Percentiles rank a stretch among this genome's conserved stretches.
Evolutionary conservation across 2,888 invertebrate genomes (phyloP).

Genomic region (Eupithecia pulchellata): DNA sequence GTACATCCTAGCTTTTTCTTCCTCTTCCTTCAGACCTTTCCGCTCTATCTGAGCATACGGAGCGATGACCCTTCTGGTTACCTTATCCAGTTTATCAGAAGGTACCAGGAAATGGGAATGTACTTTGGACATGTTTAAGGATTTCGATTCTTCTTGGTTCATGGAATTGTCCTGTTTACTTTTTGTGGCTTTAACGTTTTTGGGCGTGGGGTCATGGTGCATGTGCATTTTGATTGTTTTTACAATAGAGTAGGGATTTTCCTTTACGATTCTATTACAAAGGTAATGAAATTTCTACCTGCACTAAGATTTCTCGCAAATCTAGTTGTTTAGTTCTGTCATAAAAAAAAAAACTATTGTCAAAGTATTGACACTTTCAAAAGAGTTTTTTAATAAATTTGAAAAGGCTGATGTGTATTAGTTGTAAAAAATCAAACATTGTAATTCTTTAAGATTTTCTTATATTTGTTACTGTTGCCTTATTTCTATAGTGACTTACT

Average conservation of each 20-base stretch:
- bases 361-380: neutral
- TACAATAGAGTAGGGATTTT: neutral
- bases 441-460: neutral
- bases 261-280: neutral
- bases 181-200: conserved; percentile 60
- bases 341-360: neutral
- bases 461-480: neutral
- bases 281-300: neutral
- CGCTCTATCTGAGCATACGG: conserved; percentile 83
- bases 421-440: conserved; percentile 15
- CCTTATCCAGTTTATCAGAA: conserved; percentile 79
- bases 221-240: conserved; percentile 4
- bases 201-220: conserved; percentile 53
- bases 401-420: neutral
- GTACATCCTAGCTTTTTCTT: conserved; percentile 65
- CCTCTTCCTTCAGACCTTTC: conserved; percentile 70
- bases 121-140: conserved; percentile 53
- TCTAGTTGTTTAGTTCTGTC: conserved; percentile 1
- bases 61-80: conserved; percentile 85
- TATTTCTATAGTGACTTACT: neutral
- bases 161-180: conserved; percentile 57
- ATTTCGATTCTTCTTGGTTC: conserved; percentile 40
- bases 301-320: neutral
- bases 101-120: conserved; percentile 77
- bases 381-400: neutral